phyloP scores from a whole-genome alignment of 2,113 vertebrate species.

The Tachycineta bicolor region DNA sequence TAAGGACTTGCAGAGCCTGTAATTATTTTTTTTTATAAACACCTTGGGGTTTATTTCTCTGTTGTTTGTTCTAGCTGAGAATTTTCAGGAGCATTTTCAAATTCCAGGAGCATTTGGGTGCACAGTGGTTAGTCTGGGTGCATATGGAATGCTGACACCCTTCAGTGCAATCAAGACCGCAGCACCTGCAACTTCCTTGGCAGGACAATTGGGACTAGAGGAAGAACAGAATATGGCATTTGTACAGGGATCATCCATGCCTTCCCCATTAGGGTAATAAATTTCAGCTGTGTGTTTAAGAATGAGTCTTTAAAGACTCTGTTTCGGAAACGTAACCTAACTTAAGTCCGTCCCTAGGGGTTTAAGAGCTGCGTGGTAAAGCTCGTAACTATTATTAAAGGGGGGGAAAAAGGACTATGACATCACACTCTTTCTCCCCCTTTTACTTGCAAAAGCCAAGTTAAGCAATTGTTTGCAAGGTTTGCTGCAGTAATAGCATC shows the following conservation, averaged over 20 bases:
- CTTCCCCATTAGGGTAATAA: neutral
- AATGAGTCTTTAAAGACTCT: neutral
- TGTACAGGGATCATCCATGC: too few species aligned
- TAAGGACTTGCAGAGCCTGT: neutral
- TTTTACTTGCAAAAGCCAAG: neutral
- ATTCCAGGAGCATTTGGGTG: neutral
- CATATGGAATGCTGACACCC: accelerated
- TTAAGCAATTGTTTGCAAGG: neutral
- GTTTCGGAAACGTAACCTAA: neutral
- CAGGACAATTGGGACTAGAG: neutral
- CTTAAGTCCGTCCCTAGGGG: accelerated
- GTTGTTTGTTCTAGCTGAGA: neutral
- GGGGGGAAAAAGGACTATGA: accelerated
- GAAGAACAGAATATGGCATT: neutral
- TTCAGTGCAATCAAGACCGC: neutral
- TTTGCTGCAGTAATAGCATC: neutral
- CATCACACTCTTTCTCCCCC: neutral
- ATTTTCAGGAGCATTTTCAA: neutral
- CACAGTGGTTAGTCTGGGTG: neutral
- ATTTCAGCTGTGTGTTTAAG: neutral
- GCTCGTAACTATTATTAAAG: accelerated
- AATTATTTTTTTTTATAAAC: neutral
- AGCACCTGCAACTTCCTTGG: neutral
- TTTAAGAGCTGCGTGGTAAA: neutral
- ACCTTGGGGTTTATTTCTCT: neutral